These are phyloP conservation scores for Ceratosolen solmsi DNA, from an alignment of 1,140 invertebrate species.

Conservation along the genomic window DNA sequence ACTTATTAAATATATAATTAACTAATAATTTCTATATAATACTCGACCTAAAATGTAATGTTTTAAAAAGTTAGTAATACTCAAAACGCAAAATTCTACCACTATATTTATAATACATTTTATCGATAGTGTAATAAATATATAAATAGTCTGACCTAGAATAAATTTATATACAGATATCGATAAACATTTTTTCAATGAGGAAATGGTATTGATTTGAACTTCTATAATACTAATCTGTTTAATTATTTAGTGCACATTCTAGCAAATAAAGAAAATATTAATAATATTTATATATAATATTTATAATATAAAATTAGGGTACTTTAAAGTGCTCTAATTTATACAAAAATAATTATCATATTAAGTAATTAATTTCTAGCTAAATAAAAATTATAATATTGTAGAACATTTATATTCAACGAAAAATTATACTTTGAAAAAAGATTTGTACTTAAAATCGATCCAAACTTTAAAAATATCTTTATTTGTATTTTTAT, in stretches of 20 bases:
- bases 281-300: too few relatives aligned
- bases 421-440: too few relatives aligned
- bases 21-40: neutral
- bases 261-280: too few relatives aligned
- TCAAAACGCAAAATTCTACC: neutral
- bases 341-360: too few relatives aligned
- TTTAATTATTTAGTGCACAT: neutral
- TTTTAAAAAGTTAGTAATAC: neutral
- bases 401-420: too few relatives aligned
- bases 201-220: neutral
- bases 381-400: too few relatives aligned
- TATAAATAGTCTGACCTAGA: slow-evolving; percentile 1
- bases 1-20: too few relatives aligned
- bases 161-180: slow-evolving; percentile 21
- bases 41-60: neutral
- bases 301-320: too few relatives aligned
- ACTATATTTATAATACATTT: neutral
- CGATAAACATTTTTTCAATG: neutral
- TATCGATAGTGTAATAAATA: neutral
- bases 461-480: too few relatives aligned
- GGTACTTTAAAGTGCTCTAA: too few relatives aligned
- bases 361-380: too few relatives aligned
- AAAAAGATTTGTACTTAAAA: too few relatives aligned
- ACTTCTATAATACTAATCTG: neutral
- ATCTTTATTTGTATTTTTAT: neutral